phyloP scores from a whole-genome alignment of 2,888 invertebrate genomes.

The Hoplodrina ambigua region DNA sequence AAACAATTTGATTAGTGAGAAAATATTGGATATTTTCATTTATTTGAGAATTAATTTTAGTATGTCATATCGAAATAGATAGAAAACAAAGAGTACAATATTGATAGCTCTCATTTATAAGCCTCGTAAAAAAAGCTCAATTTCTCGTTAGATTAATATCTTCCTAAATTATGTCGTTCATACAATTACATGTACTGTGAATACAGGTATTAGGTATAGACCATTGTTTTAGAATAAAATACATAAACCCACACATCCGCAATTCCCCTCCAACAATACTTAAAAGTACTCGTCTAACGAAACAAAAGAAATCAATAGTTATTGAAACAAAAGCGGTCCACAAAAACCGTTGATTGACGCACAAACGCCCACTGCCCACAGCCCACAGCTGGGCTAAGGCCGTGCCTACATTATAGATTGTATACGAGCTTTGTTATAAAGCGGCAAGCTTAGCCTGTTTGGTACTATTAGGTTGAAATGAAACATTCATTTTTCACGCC shows the following conservation, averaged over 20 bases:
- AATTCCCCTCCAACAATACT: conserved; percentile 22
- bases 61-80: too few species aligned
- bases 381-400: conserved; percentile 22
- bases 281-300: conserved; percentile 14
- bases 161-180: neutral
- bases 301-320: conserved; percentile 59
- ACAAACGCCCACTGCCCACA: conserved; percentile 45
- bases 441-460: too few species aligned
- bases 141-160: neutral
- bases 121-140: neutral
- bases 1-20: neutral
- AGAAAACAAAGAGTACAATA: too few species aligned
- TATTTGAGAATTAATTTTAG: too few species aligned
- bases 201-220: neutral
- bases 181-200: neutral
- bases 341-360: conserved; percentile 56
- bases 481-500: neutral
- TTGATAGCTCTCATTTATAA: too few species aligned
- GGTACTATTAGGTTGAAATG: too few species aligned
- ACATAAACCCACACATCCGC: conserved; percentile 22
- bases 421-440: neutral
- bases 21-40: neutral
- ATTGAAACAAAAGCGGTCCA: conserved; percentile 57
- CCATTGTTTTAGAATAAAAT: neutral
- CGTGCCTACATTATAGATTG: neutral